A percentile compares a stretch with the other conserved stretches of the same genome.
Conservation (phyloP, 2,113 vertebrate genomes). For the Hystrix cristata region DNA sequence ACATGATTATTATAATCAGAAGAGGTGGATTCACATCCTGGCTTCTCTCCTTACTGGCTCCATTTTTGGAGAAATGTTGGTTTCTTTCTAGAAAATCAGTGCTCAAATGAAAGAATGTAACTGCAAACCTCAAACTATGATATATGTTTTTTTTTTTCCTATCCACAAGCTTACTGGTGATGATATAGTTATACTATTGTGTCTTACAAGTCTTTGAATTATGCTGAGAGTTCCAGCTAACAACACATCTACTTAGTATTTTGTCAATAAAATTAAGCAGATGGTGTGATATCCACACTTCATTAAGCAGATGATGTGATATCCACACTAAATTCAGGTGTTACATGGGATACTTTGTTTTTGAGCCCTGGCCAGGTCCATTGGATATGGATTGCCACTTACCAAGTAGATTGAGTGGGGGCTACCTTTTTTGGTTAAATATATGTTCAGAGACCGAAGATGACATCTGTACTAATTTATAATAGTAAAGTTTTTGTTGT, state of each 20-base stretch:
- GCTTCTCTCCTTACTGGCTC: neutral
- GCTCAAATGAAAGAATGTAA: conserved; percentile 37
- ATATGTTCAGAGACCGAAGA: neutral
- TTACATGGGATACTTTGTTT: neutral
- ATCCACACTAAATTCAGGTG: conserved; percentile 4
- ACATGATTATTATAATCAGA: conserved; percentile 1
- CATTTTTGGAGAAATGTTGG: neutral
- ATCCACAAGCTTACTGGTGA: neutral
- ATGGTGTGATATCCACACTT: neutral
- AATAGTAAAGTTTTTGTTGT: neutral
- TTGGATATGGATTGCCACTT: neutral
- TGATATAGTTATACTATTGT: conserved; percentile 12
- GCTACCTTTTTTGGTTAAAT: neutral
- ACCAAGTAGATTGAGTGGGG: neutral
- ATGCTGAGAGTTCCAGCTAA: neutral
- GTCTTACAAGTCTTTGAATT: conserved; percentile 24
- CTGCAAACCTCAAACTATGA: neutral
- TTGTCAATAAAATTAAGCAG: neutral
- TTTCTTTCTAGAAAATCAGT: neutral
- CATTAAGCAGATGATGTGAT: neutral
- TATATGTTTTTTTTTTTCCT: neutral
- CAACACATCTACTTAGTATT: neutral
- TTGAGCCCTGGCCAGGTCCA: neutral
- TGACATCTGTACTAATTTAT: neutral
- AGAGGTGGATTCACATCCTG: neutral